phyloP scores from a whole-genome alignment of 2,888 invertebrate species.

The Alentia gelatinosa region DNA sequence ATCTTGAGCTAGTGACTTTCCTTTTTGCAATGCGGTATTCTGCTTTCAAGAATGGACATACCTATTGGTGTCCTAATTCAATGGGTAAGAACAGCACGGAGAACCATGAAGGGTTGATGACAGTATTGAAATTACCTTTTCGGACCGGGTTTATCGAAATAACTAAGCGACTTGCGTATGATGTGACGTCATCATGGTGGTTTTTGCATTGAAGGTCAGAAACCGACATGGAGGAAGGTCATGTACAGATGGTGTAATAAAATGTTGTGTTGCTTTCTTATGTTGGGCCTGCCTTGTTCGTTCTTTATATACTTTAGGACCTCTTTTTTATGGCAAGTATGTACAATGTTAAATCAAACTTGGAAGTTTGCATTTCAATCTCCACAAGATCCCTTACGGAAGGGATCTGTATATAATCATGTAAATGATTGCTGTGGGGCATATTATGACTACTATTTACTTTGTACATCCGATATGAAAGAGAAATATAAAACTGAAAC shows the following conservation, averaged over 20 bases:
- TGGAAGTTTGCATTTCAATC: too few relatives aligned
- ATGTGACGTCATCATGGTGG: background rate
- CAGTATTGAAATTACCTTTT: background rate
- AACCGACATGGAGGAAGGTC: background rate
- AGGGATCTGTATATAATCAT: too few relatives aligned
- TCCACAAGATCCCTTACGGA: too few relatives aligned
- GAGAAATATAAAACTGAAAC: too few relatives aligned
- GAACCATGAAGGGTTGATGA: background rate
- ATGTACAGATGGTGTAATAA: constrained; percentile 25
- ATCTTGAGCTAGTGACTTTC: background rate
- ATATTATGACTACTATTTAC: too few relatives aligned
- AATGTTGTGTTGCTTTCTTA: constrained; percentile 53
- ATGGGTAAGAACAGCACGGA: too few relatives aligned
- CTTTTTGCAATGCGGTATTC: background rate
- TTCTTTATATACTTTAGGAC: background rate
- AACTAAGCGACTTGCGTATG: background rate
- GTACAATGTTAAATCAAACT: too few relatives aligned
- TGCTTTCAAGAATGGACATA: too few relatives aligned
- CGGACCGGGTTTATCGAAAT: background rate
- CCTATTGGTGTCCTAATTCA: too few relatives aligned
- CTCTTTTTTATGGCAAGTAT: background rate
- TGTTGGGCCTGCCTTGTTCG: background rate
- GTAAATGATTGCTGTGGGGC: too few relatives aligned
- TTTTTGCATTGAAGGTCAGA: background rate
- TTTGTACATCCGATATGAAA: too few relatives aligned